Conservation (phyloP, 2,888 invertebrate species). For the Epinotia nisella region DNA sequence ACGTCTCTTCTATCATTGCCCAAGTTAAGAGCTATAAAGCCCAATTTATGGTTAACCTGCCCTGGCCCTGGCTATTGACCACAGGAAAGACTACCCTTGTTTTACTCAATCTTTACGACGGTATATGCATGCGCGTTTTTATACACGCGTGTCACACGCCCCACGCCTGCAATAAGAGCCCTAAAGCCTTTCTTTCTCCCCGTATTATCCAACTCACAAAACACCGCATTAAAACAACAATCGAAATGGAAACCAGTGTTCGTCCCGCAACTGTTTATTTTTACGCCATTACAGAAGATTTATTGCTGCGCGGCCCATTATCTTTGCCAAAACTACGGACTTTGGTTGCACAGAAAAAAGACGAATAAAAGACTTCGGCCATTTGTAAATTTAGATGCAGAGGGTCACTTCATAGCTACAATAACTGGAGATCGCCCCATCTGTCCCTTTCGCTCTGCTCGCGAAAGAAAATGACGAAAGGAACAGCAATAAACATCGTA, state of each 20-base stretch:
- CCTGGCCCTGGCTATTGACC: no score
- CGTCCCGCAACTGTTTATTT: slow-evolving; percentile 65
- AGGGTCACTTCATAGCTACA: slow-evolving; percentile 22
- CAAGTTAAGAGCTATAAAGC: no score
- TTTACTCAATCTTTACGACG: no score
- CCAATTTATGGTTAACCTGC: no score
- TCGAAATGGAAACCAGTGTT: slow-evolving; percentile 52
- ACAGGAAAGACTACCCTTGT: no score
- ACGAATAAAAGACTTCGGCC: slow-evolving; percentile 53
- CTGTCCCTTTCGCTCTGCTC: slow-evolving; percentile 12
- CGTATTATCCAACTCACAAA: slow-evolving; percentile 35
- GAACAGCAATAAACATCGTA: neutral
- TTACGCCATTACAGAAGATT: slow-evolving; percentile 70
- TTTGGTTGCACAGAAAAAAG: slow-evolving; percentile 59
- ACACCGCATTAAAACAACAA: slow-evolving; percentile 52
- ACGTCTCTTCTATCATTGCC: no score
- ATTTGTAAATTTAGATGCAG: slow-evolving; percentile 61
- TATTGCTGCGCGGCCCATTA: slow-evolving; percentile 67
- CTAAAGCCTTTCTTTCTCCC: no score
- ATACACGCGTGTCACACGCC: no score
- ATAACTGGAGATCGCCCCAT: neutral
- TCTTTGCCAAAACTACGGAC: slow-evolving; percentile 61
- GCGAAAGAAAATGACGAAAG: neutral
- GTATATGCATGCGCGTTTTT: no score
- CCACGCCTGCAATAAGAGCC: no score